Evolutionary conservation across 2,797 vertebrate species (phyloP).

Genomic region (Karalla daura): DNA sequence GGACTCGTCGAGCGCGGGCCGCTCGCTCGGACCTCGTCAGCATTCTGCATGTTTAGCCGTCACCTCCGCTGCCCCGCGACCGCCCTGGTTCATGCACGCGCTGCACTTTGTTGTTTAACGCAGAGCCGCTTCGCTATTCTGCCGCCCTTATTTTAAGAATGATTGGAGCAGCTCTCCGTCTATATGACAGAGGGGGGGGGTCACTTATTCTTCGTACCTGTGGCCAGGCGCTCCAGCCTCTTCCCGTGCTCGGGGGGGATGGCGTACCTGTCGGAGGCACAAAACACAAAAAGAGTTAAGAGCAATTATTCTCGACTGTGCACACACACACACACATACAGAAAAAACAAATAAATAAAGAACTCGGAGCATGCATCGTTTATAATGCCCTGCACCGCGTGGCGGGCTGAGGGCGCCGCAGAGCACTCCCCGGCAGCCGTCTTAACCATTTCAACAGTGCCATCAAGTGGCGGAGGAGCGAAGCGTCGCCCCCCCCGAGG

Average conservation of each 20-base stretch:
- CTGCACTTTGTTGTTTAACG: conserved; percentile 39
- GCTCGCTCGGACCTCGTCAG: conserved; percentile 33
- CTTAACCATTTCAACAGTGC: conserved; percentile 68
- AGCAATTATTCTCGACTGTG: conserved; percentile 40
- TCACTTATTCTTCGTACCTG: conserved; percentile 71
- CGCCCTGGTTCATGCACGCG: conserved; percentile 29
- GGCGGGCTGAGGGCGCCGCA: not conserved
- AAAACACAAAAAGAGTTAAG: conserved; percentile 23
- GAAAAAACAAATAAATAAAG: too few species aligned
- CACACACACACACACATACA: too few species aligned
- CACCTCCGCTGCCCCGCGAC: conserved; percentile 17
- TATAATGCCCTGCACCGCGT: conserved; percentile 17
- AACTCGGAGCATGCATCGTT: conserved; percentile 25
- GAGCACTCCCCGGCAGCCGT: not conserved
- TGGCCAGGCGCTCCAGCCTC: conserved; percentile 85
- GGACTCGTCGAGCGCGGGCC: conserved; percentile 1
- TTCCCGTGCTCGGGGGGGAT: conserved; percentile 87
- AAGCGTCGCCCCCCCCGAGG: too few species aligned
- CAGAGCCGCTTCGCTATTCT: conserved; percentile 33
- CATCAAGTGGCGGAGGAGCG: conserved; percentile 73
- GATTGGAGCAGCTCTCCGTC: conserved; percentile 34
- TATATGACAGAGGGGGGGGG: conserved; percentile 26
- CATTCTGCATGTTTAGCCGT: conserved; percentile 36
- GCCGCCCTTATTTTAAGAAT: conserved; percentile 33
- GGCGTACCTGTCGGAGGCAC: conserved; percentile 80